A percentile compares a stretch with the other conserved stretches of the same genome.
Conservation (phyloP, 2,113 vertebrate species). For the Apistogramma diplotaenia region DNA sequence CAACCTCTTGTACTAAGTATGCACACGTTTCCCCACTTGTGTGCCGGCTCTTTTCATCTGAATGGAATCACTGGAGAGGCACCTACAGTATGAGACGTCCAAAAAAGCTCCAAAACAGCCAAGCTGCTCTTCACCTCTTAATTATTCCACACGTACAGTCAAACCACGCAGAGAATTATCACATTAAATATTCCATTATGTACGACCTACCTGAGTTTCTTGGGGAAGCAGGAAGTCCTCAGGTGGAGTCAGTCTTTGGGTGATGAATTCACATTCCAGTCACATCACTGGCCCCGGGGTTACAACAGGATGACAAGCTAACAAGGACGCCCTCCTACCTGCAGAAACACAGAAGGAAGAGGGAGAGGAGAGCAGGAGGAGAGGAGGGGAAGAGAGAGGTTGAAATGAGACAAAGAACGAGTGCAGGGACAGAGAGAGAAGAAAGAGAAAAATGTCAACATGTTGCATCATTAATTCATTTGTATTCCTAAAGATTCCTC, state of each 20-base stretch:
- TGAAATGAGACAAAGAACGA: neutral
- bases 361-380: neutral
- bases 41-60: neutral
- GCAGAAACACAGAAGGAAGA: neutral
- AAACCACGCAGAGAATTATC: neutral
- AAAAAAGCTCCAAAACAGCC: too few relatives aligned
- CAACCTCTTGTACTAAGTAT: neutral
- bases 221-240: slow-evolving; percentile 1
- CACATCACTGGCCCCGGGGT: slow-evolving; percentile 50
- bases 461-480: slow-evolving; percentile 61
- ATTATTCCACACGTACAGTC: neutral
- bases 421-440: neutral
- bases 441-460: slow-evolving; percentile 53
- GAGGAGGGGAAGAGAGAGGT: neutral
- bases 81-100: neutral
- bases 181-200: neutral
- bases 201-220: slow-evolving; percentile 26
- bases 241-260: neutral
- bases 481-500: slow-evolving; percentile 24
- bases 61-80: neutral
- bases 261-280: slow-evolving; percentile 29
- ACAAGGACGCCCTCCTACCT: slow-evolving; percentile 52
- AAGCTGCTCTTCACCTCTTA: neutral
- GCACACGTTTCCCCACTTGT: neutral
- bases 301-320: slow-evolving; percentile 48